Evolutionary conservation across 2,797 vertebrate species (phyloP), one percentile per base, ranked within the genome.

Genomic region (Megalops cyprinoides): DNA sequence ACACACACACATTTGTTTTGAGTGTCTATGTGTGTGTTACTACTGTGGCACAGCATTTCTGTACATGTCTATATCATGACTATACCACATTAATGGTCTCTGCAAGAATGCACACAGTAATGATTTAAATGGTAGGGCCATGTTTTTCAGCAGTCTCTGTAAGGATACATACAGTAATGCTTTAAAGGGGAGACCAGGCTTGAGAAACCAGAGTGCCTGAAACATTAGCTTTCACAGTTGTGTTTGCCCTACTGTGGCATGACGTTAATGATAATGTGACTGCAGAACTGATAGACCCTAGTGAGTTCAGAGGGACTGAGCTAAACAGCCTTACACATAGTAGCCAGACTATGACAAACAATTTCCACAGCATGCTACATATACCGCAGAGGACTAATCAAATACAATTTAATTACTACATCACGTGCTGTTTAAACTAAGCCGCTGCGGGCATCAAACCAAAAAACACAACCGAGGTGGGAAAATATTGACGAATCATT

Each of bases 401-500:
- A 69, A 69, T 69, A 69, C 37, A 3, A 69, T 65, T 65, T 65
- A 1, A 65, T 34, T 34, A 25, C 60, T 3, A 31, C 4, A 65
- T 37, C 28, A 65, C 12, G 31, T 31, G 15, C 60, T 65, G 2
- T 65, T 65, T 65, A 67, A 37, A 67, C 46, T 67, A 37, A 12
- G 9, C 7, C 25, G 25, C 8, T 60, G 25, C 28, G 58, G 15
- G 34, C 18, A 67, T 6, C 5, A 15, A 15, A 37, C 34, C 34
- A 67, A 67, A 67, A 37, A 37, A 67, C 15, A 37, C 62, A 37
- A 37, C 34, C 15, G 62, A 1, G 62, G 62, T 67, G 7, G 6
- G 62, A 44, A 71, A 71, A 44, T 71, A 69, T 44, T 71, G 67
- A 71, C 6, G n/a, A 9, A 71, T 71, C 8, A 71, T 42, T 71